Base-by-base conservation (phyloP, 2,888 invertebrate species). In the Ornithoptera priamus region DNA sequence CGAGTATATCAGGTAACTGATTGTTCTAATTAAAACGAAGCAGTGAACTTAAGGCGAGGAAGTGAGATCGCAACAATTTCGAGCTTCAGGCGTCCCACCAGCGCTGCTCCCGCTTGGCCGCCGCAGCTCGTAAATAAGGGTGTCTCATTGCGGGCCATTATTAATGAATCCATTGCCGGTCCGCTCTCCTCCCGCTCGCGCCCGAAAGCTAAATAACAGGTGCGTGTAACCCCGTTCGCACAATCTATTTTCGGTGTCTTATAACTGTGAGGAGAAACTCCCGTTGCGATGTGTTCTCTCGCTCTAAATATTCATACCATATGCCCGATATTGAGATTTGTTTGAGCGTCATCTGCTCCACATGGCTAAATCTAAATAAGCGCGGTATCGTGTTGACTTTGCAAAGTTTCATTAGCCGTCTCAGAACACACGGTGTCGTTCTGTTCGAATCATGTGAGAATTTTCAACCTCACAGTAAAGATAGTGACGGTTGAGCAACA, bases 181-280 rank as follows among this genome's bases (percentile, higher is more conserved):
- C 85, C 78, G 79, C 75, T 78, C 80, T 8, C 10, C 78, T 80
- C 79, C 85, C 86, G 83, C 85, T 81, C 83, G 83, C 82, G 81
- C 86, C 84, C 81, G 83, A 85, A 89, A 90, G 89, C 89, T 85
- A 89, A 91, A 90, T 90, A 91, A 92, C 92, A 92, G 92, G 92
- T 92, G 92, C 88, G 92, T 87, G 89, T 92, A 92, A 91, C 92
- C 92, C 91, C 90, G 86, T 92, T 92, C 90, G 91, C 90, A 91
- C 88, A 91, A 91, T 92, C 92, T 92, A 92, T 92, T 92, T 92
- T 90, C 88, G 92, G 90, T 90, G 89, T 89, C 90, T 90, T 91
- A 89, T 88, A 89, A 86, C 88, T 85, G 90, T 87, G 88, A 87
- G 85, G 86, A 88, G 90, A 85, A 88, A 85, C 87, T 86, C 83